Conservation (phyloP, 1,140 invertebrate species). For the Heliothis virescens region DNA sequence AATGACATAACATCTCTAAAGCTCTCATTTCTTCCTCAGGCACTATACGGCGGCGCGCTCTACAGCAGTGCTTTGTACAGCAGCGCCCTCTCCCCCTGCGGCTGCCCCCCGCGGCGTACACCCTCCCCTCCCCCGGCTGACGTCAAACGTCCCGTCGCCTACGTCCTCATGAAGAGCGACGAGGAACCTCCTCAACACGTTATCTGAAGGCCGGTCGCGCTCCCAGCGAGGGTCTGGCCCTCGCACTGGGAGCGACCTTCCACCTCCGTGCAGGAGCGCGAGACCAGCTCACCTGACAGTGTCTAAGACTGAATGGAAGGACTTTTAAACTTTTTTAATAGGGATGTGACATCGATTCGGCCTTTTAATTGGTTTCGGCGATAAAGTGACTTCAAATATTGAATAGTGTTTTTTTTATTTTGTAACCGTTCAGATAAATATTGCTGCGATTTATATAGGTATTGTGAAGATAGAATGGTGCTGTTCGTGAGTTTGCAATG, state of each 20-base stretch:
- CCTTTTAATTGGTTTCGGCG: background rate
- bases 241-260: conserved; percentile 86
- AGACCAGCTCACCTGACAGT: conserved; percentile 75
- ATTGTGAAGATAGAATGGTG: conserved; percentile 32
- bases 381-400: background rate
- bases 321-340: conserved; percentile 5
- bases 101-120: conserved; percentile 81
- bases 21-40: conserved; percentile 65
- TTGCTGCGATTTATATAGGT: background rate
- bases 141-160: conserved; percentile 84
- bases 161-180: conserved; percentile 87
- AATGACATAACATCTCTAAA: no score
- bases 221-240: conserved; percentile 87
- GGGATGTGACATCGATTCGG: conserved; percentile 19
- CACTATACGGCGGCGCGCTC: conserved; percentile 83
- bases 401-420: background rate
- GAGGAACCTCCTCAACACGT: conserved; percentile 88
- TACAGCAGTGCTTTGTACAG: conserved; percentile 87
- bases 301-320: conserved; percentile 60
- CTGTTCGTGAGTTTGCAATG: conserved; percentile 34
- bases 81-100: conserved; percentile 85
- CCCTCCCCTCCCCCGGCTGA: conserved; percentile 86
- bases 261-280: conserved; percentile 71
- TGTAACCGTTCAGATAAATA: background rate
- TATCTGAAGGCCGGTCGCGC: conserved; percentile 94